Evolutionary conservation across 2,888 invertebrate genomes (phyloP).

Genomic region (Epistrophella euchroma): DNA sequence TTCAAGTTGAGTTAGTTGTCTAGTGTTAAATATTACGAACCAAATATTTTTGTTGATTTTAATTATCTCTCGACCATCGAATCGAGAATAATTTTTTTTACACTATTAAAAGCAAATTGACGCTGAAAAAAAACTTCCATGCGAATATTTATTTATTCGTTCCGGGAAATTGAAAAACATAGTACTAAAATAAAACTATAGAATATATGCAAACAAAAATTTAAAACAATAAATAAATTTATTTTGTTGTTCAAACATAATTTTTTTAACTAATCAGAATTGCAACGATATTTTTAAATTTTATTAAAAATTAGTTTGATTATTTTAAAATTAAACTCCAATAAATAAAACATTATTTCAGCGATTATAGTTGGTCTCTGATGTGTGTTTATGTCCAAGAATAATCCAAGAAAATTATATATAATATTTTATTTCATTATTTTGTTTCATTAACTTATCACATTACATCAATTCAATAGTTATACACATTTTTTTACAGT

Average conservation of each 20-base stretch:
- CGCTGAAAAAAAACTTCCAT: background rate
- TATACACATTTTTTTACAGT: slow-evolving; percentile 50
- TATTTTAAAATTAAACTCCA: background rate
- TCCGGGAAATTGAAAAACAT: background rate
- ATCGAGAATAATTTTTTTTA: background rate
- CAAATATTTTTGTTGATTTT: background rate
- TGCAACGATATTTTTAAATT: background rate
- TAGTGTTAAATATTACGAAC: background rate
- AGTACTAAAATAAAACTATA: background rate
- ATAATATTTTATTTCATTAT: slow-evolving; percentile 48
- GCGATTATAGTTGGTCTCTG: slow-evolving; percentile 2
- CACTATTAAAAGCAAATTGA: background rate
- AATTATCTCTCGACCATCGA: background rate
- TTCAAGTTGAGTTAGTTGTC: background rate
- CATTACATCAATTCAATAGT: slow-evolving; percentile 67
- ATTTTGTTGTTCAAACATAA: background rate
- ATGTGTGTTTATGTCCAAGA: slow-evolving; percentile 11
- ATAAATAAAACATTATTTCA: background rate
- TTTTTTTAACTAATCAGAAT: background rate
- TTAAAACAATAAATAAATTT: slow-evolving; percentile 7
- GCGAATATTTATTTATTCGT: background rate
- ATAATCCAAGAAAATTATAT: slow-evolving; percentile 48
- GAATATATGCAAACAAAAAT: background rate
- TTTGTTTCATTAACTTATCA: slow-evolving; percentile 69
- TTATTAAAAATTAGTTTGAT: background rate